Conservation (phyloP, 2,797 vertebrate genomes). For the Clarias platycephalus region DNA sequence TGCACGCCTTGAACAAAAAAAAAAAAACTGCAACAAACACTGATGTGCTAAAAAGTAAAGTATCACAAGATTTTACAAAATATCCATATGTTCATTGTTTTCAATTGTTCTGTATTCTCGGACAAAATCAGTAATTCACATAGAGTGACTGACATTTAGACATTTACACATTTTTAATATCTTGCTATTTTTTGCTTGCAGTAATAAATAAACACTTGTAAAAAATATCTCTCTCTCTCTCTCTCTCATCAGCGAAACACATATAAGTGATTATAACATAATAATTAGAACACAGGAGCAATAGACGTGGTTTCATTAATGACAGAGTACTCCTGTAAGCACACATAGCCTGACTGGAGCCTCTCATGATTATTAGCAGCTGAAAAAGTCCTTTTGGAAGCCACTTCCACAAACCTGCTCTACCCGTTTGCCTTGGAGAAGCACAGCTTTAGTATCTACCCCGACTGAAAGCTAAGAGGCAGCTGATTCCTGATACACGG, state of each 20-base stretch:
- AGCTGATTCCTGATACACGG: conserved; percentile 10
- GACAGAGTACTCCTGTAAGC: neutral
- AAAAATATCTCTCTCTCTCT: neutral
- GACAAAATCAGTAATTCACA: neutral
- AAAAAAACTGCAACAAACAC: neutral
- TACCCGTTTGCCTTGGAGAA: conserved; percentile 50
- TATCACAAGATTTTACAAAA: neutral
- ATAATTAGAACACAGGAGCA: neutral
- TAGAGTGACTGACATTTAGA: neutral
- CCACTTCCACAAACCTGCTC: conserved; percentile 46
- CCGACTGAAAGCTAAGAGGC: conserved; percentile 16
- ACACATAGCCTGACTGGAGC: neutral
- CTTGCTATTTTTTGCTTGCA: neutral
- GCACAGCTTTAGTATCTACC: conserved; percentile 23
- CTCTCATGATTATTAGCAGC: conserved; percentile 47
- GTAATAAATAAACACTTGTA: neutral
- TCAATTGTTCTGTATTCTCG: neutral
- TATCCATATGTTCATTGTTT: too few relatives aligned
- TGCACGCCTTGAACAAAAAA: neutral
- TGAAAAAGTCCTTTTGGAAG: conserved; percentile 44
- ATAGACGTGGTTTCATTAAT: neutral
- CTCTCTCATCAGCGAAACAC: neutral
- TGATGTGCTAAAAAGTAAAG: neutral
- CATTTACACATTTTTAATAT: neutral
- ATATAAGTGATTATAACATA: too few relatives aligned